Conservation (phyloP, 2,888 invertebrate genomes). For the Standfussiana lucernea region DNA sequence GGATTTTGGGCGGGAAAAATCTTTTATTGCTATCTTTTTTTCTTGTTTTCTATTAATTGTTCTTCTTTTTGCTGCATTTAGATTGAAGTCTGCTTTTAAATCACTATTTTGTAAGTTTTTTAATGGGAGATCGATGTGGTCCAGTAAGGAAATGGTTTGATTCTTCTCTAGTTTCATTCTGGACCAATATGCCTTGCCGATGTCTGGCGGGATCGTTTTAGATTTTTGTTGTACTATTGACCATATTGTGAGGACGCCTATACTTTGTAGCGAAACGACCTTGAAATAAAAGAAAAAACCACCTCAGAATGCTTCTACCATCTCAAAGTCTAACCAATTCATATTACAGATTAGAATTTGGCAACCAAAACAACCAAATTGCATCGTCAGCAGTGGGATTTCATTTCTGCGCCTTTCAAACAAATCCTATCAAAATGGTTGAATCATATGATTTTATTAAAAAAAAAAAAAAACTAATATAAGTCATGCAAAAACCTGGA, state of each 20-base stretch:
- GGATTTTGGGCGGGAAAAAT: constrained; percentile 77
- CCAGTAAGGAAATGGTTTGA: constrained; percentile 77
- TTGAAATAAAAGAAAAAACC: constrained; percentile 64
- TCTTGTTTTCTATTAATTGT: constrained; percentile 76
- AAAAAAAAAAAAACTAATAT: too few species aligned
- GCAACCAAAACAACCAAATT: neutral
- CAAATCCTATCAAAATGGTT: neutral
- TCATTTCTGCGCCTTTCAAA: neutral
- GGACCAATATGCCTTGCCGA: constrained; percentile 85
- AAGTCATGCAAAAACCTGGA: neutral
- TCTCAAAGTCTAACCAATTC: neutral
- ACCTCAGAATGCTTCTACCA: neutral
- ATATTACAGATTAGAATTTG: neutral
- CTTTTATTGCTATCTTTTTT: constrained; percentile 68
- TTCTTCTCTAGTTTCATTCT: constrained; percentile 81
- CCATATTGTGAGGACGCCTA: constrained; percentile 84
- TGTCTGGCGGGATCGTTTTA: constrained; percentile 71
- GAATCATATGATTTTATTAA: too few species aligned
- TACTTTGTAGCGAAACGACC: constrained; percentile 82
- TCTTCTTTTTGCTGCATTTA: constrained; percentile 83
- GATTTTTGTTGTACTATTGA: constrained; percentile 82
- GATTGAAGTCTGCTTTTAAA: constrained; percentile 73
- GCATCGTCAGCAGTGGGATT: neutral
- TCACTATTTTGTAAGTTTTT: constrained; percentile 52
- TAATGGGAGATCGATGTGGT: constrained; percentile 73